Evolutionary conservation across 2,888 invertebrate genomes (phyloP).

Genomic region (Cephus rjabovi): DNA sequence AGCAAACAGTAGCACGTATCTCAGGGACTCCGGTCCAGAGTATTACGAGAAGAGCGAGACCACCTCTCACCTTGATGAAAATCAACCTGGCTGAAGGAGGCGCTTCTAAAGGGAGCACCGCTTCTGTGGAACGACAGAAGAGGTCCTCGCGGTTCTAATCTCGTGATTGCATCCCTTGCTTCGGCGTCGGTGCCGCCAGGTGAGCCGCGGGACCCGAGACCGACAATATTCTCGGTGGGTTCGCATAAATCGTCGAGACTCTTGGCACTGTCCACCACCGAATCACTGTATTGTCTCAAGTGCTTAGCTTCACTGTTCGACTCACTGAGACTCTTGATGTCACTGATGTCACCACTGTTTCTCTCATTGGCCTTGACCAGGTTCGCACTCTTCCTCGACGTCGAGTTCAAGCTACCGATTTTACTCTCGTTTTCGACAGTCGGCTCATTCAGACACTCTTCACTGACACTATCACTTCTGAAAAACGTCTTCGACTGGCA

Average conservation of each 20-base stretch:
- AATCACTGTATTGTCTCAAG: constrained; percentile 58
- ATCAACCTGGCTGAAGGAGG: constrained; percentile 90
- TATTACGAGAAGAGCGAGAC: constrained; percentile 4
- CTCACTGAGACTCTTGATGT: constrained; percentile 28
- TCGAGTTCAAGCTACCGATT: constrained; percentile 11
- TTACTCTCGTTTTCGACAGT: constrained; percentile 20
- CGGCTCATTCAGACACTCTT: constrained; percentile 49
- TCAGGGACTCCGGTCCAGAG: background rate
- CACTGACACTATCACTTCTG: constrained; percentile 59
- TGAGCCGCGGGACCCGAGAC: background rate
- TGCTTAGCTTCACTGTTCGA: constrained; percentile 37
- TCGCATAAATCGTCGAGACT: constrained; percentile 41
- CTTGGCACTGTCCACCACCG: constrained; percentile 47
- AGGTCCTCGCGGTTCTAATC: constrained; percentile 53
- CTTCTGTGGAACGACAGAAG: constrained; percentile 50
- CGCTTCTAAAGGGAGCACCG: constrained; percentile 78
- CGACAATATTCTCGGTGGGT: constrained; percentile 11
- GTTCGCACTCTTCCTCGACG: constrained; percentile 27
- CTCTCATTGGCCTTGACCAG: constrained; percentile 26
- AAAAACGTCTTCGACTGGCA: constrained; percentile 38
- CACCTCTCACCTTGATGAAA: constrained; percentile 66
- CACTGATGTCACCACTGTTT: constrained; percentile 40
- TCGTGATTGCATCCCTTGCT: constrained; percentile 55
- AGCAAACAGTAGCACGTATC: background rate
- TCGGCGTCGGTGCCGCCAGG: constrained; percentile 45